A percentile compares a stretch with the other conserved stretches of the same genome.
These are phyloP conservation scores for Budorcas taxicolor DNA, from an alignment of 2,113 vertebrate genomes.

Conservation along the genomic window DNA sequence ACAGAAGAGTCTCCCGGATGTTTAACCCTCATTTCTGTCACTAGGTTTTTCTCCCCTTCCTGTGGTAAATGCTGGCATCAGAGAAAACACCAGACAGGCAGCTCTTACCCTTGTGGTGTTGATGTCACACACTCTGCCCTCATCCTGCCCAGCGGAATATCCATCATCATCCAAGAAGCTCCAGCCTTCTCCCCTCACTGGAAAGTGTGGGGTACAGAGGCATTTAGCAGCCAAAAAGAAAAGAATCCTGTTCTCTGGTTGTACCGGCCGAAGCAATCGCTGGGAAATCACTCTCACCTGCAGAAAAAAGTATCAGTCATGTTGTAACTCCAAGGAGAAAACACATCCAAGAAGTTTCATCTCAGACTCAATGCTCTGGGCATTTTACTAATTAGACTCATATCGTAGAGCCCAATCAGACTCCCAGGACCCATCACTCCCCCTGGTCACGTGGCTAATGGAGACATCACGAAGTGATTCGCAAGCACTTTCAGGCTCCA, in stretches of 20 bases:
- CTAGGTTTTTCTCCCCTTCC: neutral
- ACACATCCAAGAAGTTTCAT: neutral
- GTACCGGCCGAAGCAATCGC: neutral
- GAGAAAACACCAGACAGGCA: neutral
- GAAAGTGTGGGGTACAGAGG: neutral
- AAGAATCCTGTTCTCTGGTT: neutral
- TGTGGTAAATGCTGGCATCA: neutral
- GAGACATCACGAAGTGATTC: neutral
- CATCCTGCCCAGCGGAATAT: constrained; percentile 52
- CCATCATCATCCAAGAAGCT: constrained; percentile 53
- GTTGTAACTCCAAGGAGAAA: neutral
- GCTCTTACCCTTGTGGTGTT: constrained; percentile 50
- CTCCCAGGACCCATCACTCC: neutral
- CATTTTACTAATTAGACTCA: neutral
- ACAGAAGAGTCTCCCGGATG: neutral
- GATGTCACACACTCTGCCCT: constrained; percentile 35
- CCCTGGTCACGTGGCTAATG: accelerated
- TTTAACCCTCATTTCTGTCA: neutral
- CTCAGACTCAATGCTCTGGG: neutral
- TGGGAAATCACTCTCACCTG: constrained; percentile 26
- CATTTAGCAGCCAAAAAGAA: neutral
- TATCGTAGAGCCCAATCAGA: neutral
- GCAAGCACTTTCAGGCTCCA: neutral
- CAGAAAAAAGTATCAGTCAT: neutral
- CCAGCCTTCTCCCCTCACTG: neutral